A percentile compares a stretch with the other conserved stretches of the same genome.
phyloP scores from a whole-genome alignment of 1,140 invertebrate species.

The Campoletis sonorensis region DNA sequence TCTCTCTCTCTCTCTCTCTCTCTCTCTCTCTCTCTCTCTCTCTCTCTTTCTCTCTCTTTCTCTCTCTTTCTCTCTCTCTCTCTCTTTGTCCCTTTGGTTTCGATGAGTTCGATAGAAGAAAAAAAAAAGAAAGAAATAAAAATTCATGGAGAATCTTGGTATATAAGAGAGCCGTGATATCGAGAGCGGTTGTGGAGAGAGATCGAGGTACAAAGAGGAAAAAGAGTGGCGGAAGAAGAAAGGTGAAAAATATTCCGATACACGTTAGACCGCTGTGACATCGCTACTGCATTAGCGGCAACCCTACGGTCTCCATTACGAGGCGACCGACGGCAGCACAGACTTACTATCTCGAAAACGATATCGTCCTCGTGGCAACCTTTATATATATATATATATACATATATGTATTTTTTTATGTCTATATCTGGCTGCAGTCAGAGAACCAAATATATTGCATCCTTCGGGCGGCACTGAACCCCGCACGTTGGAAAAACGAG shows the following conservation, averaged over 20 bases:
- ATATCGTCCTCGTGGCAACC: slow-evolving; percentile 50
- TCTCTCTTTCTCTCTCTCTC: no score
- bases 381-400: slow-evolving; percentile 9
- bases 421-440: slow-evolving; percentile 42
- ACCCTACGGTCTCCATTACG: slow-evolving; percentile 57
- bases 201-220: slow-evolving; percentile 47
- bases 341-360: slow-evolving; percentile 48
- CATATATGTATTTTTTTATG: slow-evolving; percentile 7
- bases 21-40: no score
- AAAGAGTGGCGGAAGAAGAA: slow-evolving; percentile 45
- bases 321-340: slow-evolving; percentile 13
- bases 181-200: slow-evolving; percentile 26
- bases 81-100: not conserved
- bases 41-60: no score
- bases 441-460: slow-evolving; percentile 52
- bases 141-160: slow-evolving; percentile 25
- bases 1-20: no score
- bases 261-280: slow-evolving; percentile 53
- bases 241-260: slow-evolving; percentile 50
- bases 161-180: slow-evolving; percentile 27
- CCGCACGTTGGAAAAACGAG: slow-evolving; percentile 36
- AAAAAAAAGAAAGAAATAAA: slow-evolving; percentile 27
- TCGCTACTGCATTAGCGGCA: slow-evolving; percentile 60
- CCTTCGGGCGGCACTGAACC: slow-evolving; percentile 27
- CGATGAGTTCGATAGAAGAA: not conserved